Base-by-base conservation (phyloP, 2,888 invertebrate genomes). In the Prosopocoilus inquinatus region DNA sequence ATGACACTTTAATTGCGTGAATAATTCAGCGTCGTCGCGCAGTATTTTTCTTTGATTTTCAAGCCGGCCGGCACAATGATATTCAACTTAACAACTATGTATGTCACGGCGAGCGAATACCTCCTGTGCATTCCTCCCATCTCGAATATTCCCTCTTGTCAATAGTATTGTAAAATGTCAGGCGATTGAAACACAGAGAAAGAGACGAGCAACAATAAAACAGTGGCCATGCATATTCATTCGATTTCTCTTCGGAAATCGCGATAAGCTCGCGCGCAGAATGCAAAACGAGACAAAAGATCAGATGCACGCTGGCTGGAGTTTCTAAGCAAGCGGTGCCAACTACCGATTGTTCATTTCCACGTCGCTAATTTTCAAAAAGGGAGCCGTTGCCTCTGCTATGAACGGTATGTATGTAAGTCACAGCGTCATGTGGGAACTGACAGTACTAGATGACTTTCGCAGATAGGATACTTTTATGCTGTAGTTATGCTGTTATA, bases 281-380 rank as follows among this genome's bases (percentile, higher is more conserved):
- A 41, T 41, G 41, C 41, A 41, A 41, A 41, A 41, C 15, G n/a
- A 41, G 41, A 28, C 20, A 9, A 41, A 16, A 13, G 41, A 41
- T 41, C 41, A 41, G 41, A 41, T 41, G 16, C 20, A 28, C 5
- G 20, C 20, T 28, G 20, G 20, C 20, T 28, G 20, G 20, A 4
- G 20, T 28, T 5, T 28, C 20, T 28, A 28, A 41, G 3, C 39
- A 11, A 16, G 41, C 41, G 41, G 16, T 28, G 15, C 41, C 16
- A 41, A 41, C 41, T 41, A 16, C 41, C 41, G 41, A 41, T 41
- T 41, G 41, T 41, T 41, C 41, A 41, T 41, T 41, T 41, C 41
- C 41, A 41, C 41, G 16, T 41, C 41, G n/a, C 41, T 41, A 41
- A 41, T 41, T 41, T 41, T 15, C 41, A 13, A 15, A 41, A 41